A percentile compares a stretch with the other conserved stretches of the same genome.
Evolutionary conservation across 2,888 invertebrate species (phyloP).

Genomic region (Limulus polyphemus): DNA sequence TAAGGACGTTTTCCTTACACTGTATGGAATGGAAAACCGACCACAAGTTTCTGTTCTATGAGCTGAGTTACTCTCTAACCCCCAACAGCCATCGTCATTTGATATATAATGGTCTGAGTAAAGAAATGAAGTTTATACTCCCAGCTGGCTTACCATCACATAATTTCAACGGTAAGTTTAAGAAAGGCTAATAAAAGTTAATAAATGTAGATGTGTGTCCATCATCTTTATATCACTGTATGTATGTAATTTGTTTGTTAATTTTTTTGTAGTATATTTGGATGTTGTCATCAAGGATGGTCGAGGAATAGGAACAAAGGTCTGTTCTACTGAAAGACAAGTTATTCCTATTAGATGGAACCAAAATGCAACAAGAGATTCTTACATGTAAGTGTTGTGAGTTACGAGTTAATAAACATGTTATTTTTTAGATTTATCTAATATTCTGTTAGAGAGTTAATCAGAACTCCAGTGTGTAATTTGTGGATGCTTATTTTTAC

Average conservation of each 20-base stretch:
- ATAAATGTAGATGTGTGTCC: neutral
- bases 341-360: slow-evolving; percentile 8
- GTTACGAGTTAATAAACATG: no score
- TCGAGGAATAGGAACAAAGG: slow-evolving; percentile 15
- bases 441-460: no score
- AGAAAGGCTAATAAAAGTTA: neutral
- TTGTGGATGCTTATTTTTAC: no score
- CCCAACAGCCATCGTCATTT: slow-evolving; percentile 19
- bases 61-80: slow-evolving; percentile 31
- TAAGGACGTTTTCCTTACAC: slow-evolving; percentile 32
- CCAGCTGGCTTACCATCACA: slow-evolving; percentile 27
- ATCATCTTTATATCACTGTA: neutral
- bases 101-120: slow-evolving; percentile 31
- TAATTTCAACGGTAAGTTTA: slow-evolving; percentile 17
- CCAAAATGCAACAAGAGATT: no score
- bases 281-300: slow-evolving; percentile 18
- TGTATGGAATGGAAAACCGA: slow-evolving; percentile 35
- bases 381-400: no score
- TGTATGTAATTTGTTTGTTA: neutral
- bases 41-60: slow-evolving; percentile 32
- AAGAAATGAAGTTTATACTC: slow-evolving; percentile 30
- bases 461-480: no score
- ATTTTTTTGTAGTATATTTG: slow-evolving; percentile 15
- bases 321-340: slow-evolving; percentile 15
- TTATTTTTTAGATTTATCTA: no score